Evolutionary conservation across 2,888 invertebrate species (phyloP).

Genomic region (Dynastes maya): DNA sequence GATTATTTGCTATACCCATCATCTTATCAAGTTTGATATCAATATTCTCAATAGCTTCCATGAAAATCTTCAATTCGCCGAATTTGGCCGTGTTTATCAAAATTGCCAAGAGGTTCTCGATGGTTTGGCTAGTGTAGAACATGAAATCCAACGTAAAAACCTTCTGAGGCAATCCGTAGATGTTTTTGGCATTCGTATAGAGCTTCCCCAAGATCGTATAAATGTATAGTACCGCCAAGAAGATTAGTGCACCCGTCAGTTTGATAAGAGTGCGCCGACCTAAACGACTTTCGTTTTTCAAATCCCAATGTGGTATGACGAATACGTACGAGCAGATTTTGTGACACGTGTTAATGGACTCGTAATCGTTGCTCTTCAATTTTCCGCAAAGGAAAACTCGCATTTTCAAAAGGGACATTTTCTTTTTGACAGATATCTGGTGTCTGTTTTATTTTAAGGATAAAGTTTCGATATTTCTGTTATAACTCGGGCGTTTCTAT

Average conservation of each 20-base stretch:
- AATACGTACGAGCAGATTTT: slow-evolving; percentile 12
- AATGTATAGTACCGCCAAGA: not conserved
- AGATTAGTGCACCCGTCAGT: not conserved
- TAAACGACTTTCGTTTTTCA: not conserved
- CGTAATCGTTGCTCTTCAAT: not conserved
- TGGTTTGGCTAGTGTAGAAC: slow-evolving; percentile 13
- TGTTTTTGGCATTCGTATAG: not conserved
- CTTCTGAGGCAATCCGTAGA: not conserved
- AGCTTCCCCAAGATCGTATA: not conserved
- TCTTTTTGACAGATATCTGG: not conserved
- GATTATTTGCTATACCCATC: not conserved
- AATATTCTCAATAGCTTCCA: slow-evolving; percentile 1
- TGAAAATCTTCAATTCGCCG: not conserved
- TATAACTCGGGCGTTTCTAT: too few species aligned
- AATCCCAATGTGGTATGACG: slow-evolving; percentile 13
- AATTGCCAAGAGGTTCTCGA: slow-evolving; percentile 17
- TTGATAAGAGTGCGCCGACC: not conserved
- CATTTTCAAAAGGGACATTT: not conserved
- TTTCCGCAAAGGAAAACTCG: not conserved
- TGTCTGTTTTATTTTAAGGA: too few species aligned
- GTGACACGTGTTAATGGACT: not conserved
- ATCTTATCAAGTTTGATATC: not conserved
- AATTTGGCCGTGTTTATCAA: not conserved
- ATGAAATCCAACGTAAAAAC: slow-evolving; percentile 5
- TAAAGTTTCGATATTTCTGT: too few species aligned